phyloP scores from a whole-genome alignment of 1,140 invertebrate species.

The Hycleus cichorii region DNA sequence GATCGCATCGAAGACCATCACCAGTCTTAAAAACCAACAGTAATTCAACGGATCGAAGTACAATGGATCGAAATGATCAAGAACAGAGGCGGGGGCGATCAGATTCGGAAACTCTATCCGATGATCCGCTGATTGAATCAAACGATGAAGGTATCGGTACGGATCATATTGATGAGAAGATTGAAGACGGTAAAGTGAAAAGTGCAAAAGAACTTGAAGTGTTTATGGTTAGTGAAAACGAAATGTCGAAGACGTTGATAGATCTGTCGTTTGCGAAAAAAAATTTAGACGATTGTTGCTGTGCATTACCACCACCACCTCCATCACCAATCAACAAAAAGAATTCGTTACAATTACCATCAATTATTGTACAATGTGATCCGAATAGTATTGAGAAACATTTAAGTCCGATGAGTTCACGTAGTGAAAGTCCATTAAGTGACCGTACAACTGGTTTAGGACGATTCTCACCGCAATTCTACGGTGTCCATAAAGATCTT shows the following conservation, averaged over 20 bases:
- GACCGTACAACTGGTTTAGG: slow-evolving; percentile 54
- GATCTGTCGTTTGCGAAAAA: slow-evolving; percentile 32
- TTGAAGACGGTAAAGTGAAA: slow-evolving; percentile 53
- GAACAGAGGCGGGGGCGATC: slow-evolving; percentile 48
- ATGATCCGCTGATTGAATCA: slow-evolving; percentile 58
- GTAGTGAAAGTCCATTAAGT: slow-evolving; percentile 68
- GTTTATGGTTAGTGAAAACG: slow-evolving; percentile 46
- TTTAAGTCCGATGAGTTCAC: slow-evolving; percentile 64
- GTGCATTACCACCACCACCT: slow-evolving; percentile 7
- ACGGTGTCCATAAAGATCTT: slow-evolving; percentile 51
- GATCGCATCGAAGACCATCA: slow-evolving; percentile 43
- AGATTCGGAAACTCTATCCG: slow-evolving; percentile 60
- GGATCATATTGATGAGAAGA: slow-evolving; percentile 56
- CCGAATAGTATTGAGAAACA: slow-evolving; percentile 46
- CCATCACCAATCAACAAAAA: slow-evolving; percentile 17
- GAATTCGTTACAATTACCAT: slow-evolving; percentile 49
- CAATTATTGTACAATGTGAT: slow-evolving; percentile 53
- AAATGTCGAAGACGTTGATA: slow-evolving; percentile 32
- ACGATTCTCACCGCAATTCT: slow-evolving; percentile 61
- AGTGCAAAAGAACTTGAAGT: slow-evolving; percentile 59
- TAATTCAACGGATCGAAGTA: slow-evolving; percentile 40
- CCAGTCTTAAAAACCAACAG: slow-evolving; percentile 47
- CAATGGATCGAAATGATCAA: slow-evolving; percentile 30
- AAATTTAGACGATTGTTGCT: slow-evolving; percentile 39
- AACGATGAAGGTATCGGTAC: slow-evolving; percentile 65